Conservation (phyloP, 2,113 vertebrate species). For the Etheostoma spectabile region DNA sequence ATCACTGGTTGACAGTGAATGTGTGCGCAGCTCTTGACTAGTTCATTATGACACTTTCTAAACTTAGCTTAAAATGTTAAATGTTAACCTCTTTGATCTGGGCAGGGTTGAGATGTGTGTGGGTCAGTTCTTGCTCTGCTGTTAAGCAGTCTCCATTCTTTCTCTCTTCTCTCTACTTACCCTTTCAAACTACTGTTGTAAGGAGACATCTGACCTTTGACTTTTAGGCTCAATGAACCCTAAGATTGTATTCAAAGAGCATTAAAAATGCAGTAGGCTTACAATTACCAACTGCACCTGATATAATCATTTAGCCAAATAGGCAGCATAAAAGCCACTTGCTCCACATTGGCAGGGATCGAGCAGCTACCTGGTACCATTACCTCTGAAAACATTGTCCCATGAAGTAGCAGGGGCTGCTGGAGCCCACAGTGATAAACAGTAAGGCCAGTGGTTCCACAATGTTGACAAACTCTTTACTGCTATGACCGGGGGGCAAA, state of each 20-base stretch:
- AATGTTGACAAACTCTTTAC: slow-evolving; percentile 2
- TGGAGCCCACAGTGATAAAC: slow-evolving; percentile 7
- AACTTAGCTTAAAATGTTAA: not conserved
- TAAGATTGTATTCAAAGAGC: slow-evolving; percentile 40
- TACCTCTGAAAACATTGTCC: slow-evolving; percentile 17
- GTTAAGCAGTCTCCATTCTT: slow-evolving; percentile 2
- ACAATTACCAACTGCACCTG: slow-evolving; percentile 21
- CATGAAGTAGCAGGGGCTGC: slow-evolving; percentile 20
- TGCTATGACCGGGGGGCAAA: slow-evolving; percentile 86
- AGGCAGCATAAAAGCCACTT: slow-evolving; percentile 44
- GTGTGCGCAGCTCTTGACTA: not conserved
- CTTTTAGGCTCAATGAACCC: slow-evolving; percentile 13
- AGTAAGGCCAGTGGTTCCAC: not conserved
- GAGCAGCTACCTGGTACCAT: slow-evolving; percentile 21
- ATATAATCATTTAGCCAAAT: slow-evolving; percentile 23
- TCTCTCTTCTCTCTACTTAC: slow-evolving; percentile 8
- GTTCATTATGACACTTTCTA: slow-evolving; percentile 12
- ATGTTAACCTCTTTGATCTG: slow-evolving; percentile 6
- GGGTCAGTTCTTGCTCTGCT: slow-evolving; percentile 25
- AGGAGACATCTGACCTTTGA: slow-evolving; percentile 16
- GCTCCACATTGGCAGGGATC: not conserved
- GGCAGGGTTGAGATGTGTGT: not conserved
- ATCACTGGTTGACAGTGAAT: not conserved
- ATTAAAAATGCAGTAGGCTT: slow-evolving; percentile 37
- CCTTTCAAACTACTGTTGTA: slow-evolving; percentile 10